Evolutionary conservation across 2,113 vertebrate species (phyloP).

Genomic region (Ariopsis seemanni): DNA sequence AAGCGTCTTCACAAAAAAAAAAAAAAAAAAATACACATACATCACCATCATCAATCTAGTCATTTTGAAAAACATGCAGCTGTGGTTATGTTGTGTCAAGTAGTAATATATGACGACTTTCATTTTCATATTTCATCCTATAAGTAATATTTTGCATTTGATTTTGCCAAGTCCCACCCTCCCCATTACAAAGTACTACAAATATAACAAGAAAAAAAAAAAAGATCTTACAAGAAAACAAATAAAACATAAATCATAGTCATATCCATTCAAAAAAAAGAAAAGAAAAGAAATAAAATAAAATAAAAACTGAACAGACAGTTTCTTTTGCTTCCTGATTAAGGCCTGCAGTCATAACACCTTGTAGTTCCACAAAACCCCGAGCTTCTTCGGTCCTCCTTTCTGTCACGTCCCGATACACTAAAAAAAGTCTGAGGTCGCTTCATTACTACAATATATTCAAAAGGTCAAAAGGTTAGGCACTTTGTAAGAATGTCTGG

Average conservation of each 20-base stretch:
- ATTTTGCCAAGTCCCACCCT: conserved; percentile 22
- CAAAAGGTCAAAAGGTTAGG: conserved; percentile 80
- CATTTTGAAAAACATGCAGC: conserved; percentile 56
- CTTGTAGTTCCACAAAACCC: conserved; percentile 60
- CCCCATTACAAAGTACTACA: conserved; percentile 40
- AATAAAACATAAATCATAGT: conserved; percentile 38
- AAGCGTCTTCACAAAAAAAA: conserved; percentile 40
- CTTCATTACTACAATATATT: conserved; percentile 77
- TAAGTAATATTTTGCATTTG: conserved; percentile 53
- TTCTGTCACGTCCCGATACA: conserved; percentile 61
- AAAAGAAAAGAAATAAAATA: background rate
- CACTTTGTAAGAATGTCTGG: conserved; percentile 89
- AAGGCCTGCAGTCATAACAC: conserved; percentile 65
- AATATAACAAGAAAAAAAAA: conserved; percentile 51
- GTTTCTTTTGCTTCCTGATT: conserved; percentile 57
- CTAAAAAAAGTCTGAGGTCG: conserved; percentile 73
- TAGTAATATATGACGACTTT: conserved; percentile 58
- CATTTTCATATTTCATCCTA: conserved; percentile 57
- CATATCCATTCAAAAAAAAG: conserved; percentile 39
- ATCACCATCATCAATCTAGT: conserved; percentile 47
- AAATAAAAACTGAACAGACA: conserved; percentile 47
- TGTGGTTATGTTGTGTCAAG: conserved; percentile 56
- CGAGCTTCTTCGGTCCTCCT: conserved; percentile 49
- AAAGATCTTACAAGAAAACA: conserved; percentile 34
- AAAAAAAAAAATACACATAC: conserved; percentile 36